Conservation (phyloP, 2,888 invertebrate species). For the Zygothrica quintamaculata region DNA sequence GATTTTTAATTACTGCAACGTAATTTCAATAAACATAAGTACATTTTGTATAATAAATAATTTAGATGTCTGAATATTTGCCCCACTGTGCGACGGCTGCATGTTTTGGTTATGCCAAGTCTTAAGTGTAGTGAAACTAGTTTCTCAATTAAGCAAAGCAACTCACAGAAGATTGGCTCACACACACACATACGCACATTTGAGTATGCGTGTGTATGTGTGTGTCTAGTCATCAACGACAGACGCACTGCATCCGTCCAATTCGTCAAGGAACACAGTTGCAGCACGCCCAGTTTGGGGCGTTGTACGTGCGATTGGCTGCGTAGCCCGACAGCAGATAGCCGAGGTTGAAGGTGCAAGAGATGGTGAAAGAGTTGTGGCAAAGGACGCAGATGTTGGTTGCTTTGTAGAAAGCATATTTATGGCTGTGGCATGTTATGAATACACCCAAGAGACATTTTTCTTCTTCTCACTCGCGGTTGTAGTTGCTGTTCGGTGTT, state of each 20-base stretch:
- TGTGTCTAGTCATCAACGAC: conserved; percentile 44
- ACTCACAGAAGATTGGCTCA: conserved; percentile 52
- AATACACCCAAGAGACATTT: conserved; percentile 80
- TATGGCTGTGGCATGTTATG: conserved; percentile 79
- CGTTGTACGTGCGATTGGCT: conserved; percentile 62
- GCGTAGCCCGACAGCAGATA: conserved; percentile 25
- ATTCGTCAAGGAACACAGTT: conserved; percentile 76
- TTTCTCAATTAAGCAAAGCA: conserved; percentile 73
- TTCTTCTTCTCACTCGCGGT: conserved; percentile 75
- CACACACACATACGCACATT: background rate
- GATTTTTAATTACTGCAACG: too few species aligned
- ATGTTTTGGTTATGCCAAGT: conserved; percentile 24
- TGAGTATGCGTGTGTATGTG: conserved; percentile 9
- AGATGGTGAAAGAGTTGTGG: conserved; percentile 6
- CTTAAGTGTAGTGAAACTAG: conserved; percentile 65
- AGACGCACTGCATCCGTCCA: conserved; percentile 76
- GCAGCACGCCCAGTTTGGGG: conserved; percentile 71
- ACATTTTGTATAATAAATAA: background rate
- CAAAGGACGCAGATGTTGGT: conserved; percentile 54
- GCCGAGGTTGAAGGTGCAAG: conserved; percentile 5
- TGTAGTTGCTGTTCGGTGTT: background rate
- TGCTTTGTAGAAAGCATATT: conserved; percentile 76
- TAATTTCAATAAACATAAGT: too few species aligned
- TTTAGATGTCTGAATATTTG: background rate
- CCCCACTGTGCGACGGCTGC: conserved; percentile 34